phyloP scores from a whole-genome alignment of 2,113 vertebrate species.

The Orycteropus afer region DNA sequence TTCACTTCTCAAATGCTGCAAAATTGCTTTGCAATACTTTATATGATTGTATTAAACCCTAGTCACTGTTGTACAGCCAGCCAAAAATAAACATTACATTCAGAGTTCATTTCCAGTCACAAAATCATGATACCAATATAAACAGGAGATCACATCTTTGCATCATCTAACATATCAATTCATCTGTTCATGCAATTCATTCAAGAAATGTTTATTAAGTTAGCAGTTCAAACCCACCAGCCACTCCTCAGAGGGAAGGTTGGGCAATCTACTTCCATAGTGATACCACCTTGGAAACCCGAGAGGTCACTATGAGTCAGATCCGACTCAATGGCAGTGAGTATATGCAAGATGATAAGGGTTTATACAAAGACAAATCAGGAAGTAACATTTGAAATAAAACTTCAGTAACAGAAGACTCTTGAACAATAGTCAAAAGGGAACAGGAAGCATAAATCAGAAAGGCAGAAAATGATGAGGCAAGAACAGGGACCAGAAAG shows the following conservation, averaged over 20 bases:
- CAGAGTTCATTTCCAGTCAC: not conserved
- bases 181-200: not conserved
- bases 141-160: not conserved
- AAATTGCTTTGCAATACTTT: not conserved
- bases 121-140: not conserved
- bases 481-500: not conserved
- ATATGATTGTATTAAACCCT: not conserved
- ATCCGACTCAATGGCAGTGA: no score
- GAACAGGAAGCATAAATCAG: not conserved
- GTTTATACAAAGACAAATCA: constrained; percentile 1
- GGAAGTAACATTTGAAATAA: not conserved
- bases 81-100: not conserved
- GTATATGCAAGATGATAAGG: not conserved
- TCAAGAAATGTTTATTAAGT: constrained; percentile 9
- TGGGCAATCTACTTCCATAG: no score
- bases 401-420: not conserved
- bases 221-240: no score
- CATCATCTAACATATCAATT: not conserved
- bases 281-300: no score
- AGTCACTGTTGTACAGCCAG: not conserved
- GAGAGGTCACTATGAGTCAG: no score
- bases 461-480: not conserved
- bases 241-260: no score
- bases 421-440: not conserved
- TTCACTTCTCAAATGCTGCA: not conserved